A percentile compares a stretch with the other conserved stretches of the same genome.
phyloP scores from a whole-genome alignment of 2,113 vertebrate species.

The Istiophorus platypterus region DNA sequence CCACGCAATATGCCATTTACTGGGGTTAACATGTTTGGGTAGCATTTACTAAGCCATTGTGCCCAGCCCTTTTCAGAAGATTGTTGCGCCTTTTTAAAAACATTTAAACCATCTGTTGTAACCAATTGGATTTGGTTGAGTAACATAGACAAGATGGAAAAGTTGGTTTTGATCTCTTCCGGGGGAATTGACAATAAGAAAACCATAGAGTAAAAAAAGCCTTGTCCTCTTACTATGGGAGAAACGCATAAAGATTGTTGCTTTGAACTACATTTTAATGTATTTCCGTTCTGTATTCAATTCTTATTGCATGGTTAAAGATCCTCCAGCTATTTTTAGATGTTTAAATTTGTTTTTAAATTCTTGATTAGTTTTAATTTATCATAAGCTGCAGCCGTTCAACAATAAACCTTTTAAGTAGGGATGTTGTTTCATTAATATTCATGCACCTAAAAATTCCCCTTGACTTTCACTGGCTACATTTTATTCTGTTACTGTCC shows the following conservation, averaged over 20 bases:
- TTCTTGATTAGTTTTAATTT: background rate
- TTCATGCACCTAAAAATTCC: conserved; percentile 56
- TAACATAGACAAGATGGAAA: too few relatives aligned
- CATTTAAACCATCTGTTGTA: too few relatives aligned
- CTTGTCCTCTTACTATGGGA: too few relatives aligned
- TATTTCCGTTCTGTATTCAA: too few relatives aligned
- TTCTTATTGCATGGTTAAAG: background rate
- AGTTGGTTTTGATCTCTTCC: too few relatives aligned
- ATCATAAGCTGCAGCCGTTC: background rate
- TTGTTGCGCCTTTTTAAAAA: background rate
- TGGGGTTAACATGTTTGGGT: background rate
- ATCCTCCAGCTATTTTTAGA: background rate
- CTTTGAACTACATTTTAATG: too few relatives aligned
- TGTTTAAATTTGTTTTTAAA: conserved; percentile 16
- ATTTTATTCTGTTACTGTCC: conserved; percentile 51
- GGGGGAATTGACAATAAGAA: too few relatives aligned
- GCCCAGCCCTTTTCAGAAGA: background rate
- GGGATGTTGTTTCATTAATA: conserved; percentile 57
- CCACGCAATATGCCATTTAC: background rate
- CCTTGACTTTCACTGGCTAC: conserved; percentile 54
- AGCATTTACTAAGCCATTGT: background rate
- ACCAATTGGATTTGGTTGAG: too few relatives aligned
- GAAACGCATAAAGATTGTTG: too few relatives aligned
- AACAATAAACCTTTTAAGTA: conserved; percentile 21
- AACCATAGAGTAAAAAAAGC: too few relatives aligned